A percentile compares a stretch with the other conserved stretches of the same genome.
Evolutionary conservation across 2,113 vertebrate genomes (phyloP).

Genomic region (Platichthys flesus): DNA sequence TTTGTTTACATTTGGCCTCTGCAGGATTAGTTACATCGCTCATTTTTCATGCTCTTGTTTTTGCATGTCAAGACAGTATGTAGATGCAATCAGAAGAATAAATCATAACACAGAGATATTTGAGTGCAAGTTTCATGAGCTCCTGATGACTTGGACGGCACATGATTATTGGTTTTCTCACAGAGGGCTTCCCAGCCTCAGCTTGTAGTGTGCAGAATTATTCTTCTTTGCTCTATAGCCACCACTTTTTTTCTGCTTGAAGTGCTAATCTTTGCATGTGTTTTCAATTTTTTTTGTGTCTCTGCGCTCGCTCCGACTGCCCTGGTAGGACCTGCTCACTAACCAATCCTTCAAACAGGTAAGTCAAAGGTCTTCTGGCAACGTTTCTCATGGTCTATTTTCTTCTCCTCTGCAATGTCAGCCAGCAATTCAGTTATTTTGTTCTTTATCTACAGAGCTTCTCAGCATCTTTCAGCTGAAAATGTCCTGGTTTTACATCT

Average conservation of each 20-base stretch:
- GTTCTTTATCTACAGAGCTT: not conserved
- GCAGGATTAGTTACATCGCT: conserved; percentile 52
- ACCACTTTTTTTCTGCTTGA: conserved; percentile 70
- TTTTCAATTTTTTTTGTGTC: conserved; percentile 88
- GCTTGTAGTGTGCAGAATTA: conserved; percentile 60
- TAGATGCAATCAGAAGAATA: conserved; percentile 56
- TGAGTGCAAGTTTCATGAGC: conserved; percentile 37
- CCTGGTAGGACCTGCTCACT: conserved; percentile 96
- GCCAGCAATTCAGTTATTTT: not conserved
- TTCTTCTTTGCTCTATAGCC: conserved; percentile 59
- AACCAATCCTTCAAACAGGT: conserved; percentile 94
- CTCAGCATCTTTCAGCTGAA: not conserved
- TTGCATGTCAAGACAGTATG: conserved; percentile 53
- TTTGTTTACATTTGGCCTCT: conserved; percentile 54
- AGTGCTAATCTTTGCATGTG: conserved; percentile 82
- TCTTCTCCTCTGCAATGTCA: conserved; percentile 36
- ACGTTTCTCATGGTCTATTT: not conserved
- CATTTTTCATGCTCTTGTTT: conserved; percentile 64
- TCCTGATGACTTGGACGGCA: conserved; percentile 43
- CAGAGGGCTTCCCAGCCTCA: conserved; percentile 47
- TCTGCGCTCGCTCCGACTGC: conserved; percentile 82
- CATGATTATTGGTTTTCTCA: conserved; percentile 25
- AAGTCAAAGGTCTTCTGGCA: conserved; percentile 78
- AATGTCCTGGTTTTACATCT: no score
- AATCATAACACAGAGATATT: conserved; percentile 22